Percentiles rank a stretch among this genome's conserved stretches.
These are phyloP conservation scores for Hesperia comma DNA, from an alignment of 2,888 invertebrate genomes.

Conservation along the genomic window DNA sequence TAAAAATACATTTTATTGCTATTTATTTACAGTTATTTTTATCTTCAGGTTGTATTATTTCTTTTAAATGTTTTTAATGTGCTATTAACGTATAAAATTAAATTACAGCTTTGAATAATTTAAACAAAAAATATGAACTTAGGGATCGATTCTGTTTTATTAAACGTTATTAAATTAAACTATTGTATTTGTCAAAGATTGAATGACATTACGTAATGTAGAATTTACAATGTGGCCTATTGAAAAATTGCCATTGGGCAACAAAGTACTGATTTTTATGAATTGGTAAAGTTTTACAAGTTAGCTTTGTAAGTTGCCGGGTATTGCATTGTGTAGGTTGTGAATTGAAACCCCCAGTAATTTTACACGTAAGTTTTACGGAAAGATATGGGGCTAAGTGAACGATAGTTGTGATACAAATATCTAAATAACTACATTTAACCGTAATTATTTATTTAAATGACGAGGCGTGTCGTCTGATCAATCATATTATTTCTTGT, in stretches of 20 bases:
- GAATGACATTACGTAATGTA: conserved; percentile 2
- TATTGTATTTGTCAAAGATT: not conserved
- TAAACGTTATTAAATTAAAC: too few species aligned
- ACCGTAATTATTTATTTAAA: too few species aligned
- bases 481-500: too few species aligned
- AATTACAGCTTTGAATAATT: not conserved
- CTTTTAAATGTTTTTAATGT: not conserved
- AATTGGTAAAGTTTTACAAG: conserved; percentile 20
- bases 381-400: not conserved
- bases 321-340: conserved; percentile 13
- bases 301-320: conserved; percentile 28
- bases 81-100: not conserved
- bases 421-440: too few species aligned
- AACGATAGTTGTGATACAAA: not conserved
- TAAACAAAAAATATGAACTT: too few species aligned
- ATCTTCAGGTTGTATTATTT: not conserved
- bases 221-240: conserved; percentile 18
- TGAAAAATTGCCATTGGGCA: conserved; percentile 16
- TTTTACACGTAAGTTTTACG: not conserved
- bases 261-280: conserved; percentile 30
- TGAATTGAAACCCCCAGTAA: conserved; percentile 18
- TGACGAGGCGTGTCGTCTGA: too few species aligned
- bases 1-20: not conserved
- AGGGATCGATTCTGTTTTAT: too few species aligned
- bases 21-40: not conserved